Percentiles rank a stretch among this genome's conserved stretches.
These are phyloP conservation scores for Prunella fulvescens DNA, from an alignment of 2,113 vertebrate species.

Conservation along the genomic window DNA sequence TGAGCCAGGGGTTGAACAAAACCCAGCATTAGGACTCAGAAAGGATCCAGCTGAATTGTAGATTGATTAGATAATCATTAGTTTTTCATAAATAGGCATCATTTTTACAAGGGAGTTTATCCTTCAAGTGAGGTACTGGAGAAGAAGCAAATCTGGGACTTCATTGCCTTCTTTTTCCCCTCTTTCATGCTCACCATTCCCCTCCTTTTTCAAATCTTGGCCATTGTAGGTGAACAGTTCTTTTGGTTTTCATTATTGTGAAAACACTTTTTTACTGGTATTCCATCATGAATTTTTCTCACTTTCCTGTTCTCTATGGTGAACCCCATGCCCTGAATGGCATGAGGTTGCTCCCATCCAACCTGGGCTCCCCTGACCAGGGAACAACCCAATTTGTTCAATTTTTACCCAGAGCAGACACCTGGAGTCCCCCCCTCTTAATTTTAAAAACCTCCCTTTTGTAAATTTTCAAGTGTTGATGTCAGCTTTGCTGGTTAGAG, in stretches of 20 bases:
- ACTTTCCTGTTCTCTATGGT: rapidly evolving
- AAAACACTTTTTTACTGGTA: neutral
- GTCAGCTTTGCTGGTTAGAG: neutral
- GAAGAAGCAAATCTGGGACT: neutral
- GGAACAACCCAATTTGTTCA: neutral
- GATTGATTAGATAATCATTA: neutral
- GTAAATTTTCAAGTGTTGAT: neutral
- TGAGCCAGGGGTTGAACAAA: neutral
- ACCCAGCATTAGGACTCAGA: rapidly evolving
- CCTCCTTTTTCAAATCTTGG: neutral
- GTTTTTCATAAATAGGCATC: neutral
- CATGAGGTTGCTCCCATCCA: rapidly evolving
- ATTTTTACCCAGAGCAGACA: neutral
- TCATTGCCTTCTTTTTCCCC: neutral
- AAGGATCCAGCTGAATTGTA: neutral
- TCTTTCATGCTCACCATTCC: neutral
- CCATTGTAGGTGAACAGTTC: rapidly evolving
- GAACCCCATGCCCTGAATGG: rapidly evolving
- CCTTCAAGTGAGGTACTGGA: neutral
- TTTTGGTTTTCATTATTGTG: neutral
- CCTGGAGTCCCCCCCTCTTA: neutral
- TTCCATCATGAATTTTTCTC: rapidly evolving
- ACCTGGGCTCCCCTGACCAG: rapidly evolving
- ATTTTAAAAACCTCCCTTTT: neutral
- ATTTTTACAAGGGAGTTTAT: neutral